phyloP scores from a whole-genome alignment of 2,888 invertebrate genomes.

The Dyspetes luteomarginatus region DNA sequence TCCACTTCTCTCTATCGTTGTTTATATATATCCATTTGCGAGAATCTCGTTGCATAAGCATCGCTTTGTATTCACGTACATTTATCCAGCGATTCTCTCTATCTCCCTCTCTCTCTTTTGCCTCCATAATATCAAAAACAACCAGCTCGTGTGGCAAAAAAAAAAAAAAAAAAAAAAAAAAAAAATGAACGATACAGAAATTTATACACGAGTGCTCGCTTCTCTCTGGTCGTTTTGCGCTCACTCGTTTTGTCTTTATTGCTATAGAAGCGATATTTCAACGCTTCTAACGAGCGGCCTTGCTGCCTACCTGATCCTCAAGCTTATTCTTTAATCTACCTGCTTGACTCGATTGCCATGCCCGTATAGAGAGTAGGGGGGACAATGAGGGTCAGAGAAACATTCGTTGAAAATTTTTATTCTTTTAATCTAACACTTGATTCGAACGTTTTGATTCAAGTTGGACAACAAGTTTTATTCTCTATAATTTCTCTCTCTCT shows the following conservation, averaged over 20 bases:
- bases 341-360: constrained; percentile 30
- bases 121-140: constrained; percentile 31
- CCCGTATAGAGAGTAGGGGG: neutral
- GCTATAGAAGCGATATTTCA: constrained; percentile 62
- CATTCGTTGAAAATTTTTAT: neutral
- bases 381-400: neutral
- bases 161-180: constrained; percentile 21
- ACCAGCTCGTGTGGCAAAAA: neutral
- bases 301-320: constrained; percentile 56
- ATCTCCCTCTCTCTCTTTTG: constrained; percentile 9
- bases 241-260: constrained; percentile 14
- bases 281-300: constrained; percentile 65
- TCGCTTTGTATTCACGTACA: constrained; percentile 49
- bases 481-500: neutral
- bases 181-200: constrained; percentile 9
- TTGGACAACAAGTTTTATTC: neutral
- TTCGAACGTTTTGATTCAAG: neutral
- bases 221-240: neutral
- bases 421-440: neutral
- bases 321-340: constrained; percentile 14
- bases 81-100: constrained; percentile 43
- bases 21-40: constrained; percentile 31
- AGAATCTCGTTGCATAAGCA: constrained; percentile 56
- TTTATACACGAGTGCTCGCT: constrained; percentile 14
- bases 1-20: constrained; percentile 8